Evolutionary conservation across 2,113 vertebrate species (phyloP), one percentile per base, ranked within the genome.

Genomic region (Addax nasomaculatus): DNA sequence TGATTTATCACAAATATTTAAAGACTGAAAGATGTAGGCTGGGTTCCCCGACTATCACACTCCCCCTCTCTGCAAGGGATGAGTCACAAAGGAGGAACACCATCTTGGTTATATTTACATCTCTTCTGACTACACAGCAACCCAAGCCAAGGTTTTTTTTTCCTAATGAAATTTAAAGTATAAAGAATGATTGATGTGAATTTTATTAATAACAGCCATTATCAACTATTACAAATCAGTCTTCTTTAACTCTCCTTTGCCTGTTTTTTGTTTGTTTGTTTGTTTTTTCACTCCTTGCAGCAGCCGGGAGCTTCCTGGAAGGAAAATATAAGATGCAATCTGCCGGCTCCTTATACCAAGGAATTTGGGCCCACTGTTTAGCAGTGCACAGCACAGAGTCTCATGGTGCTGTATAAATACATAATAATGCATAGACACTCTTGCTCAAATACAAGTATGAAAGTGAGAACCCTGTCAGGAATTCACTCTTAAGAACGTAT

Each of bases 51-150:
- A 85, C 85, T 85, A 51, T n/a, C 86, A 87, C 51, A 94, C 51
- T 90, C 70, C 55, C 19, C 29, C 30, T 95, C 73, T 88, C 83
- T 92, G 92, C 67, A 11, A 80, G 64, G 47, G 55, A 90, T 94
- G 93, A 88, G 96, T 95, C 97, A 96, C 5, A 55, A 58, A 96
- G 58, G 62, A 95, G 45, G 76, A 96, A 93, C 90, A 96, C 88
- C 80, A 96, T 94, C 78, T 97, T 45, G 21, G 70, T 80, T 97
- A 58, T 94, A 96, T 96, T 96, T 95, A 90, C 27, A 85, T 96
- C 67, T 96, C 85, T 92, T 93, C 80, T 96, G 81, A 97, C 58
- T 93, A 81, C 47, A 90, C 67, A 95, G 84, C 73, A 96, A 91
- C 25, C 21, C 30, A 94, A 97, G 70, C 88, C 81, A 92, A 85